A percentile compares a stretch with the other conserved stretches of the same genome.
These are phyloP conservation scores for Trypoxylus dichotomus DNA, from an alignment of 1,140 invertebrate genomes.

Conservation along the genomic window DNA sequence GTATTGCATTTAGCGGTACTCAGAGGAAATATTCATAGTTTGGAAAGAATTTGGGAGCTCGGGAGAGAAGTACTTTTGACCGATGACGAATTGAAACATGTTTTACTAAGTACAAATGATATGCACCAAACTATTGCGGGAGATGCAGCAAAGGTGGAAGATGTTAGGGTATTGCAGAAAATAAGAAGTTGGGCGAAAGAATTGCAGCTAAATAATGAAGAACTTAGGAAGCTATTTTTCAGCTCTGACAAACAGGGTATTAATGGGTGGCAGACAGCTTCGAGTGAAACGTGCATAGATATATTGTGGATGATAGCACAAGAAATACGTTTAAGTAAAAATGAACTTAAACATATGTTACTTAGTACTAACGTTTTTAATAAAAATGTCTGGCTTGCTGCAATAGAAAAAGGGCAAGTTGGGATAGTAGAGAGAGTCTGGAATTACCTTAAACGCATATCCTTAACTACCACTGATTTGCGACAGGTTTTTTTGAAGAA, in stretches of 20 bases:
- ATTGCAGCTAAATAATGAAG: not conserved
- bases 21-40: not conserved
- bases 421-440: not conserved
- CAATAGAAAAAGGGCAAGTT: not conserved
- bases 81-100: not conserved
- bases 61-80: not conserved
- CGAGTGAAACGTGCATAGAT: not conserved
- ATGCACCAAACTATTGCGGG: not conserved
- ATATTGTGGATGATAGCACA: not conserved
- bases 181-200: not conserved
- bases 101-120: not conserved
- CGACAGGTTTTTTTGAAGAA: not conserved
- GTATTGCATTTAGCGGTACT: not conserved
- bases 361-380: not conserved
- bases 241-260: not conserved
- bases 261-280: not conserved
- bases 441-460: not conserved
- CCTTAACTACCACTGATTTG: not conserved
- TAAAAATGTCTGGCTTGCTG: not conserved
- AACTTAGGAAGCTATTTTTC: not conserved
- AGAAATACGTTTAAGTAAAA: not conserved
- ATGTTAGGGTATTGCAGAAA: not conserved
- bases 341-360: not conserved
- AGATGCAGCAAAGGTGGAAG: not conserved
- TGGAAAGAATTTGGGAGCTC: not conserved